Percentiles rank a stretch among this genome's conserved stretches.
Conservation (phyloP, 30 jellyfish, hydroid and myxozoan species). For the Hydractinia symbiolongicarpus region DNA sequence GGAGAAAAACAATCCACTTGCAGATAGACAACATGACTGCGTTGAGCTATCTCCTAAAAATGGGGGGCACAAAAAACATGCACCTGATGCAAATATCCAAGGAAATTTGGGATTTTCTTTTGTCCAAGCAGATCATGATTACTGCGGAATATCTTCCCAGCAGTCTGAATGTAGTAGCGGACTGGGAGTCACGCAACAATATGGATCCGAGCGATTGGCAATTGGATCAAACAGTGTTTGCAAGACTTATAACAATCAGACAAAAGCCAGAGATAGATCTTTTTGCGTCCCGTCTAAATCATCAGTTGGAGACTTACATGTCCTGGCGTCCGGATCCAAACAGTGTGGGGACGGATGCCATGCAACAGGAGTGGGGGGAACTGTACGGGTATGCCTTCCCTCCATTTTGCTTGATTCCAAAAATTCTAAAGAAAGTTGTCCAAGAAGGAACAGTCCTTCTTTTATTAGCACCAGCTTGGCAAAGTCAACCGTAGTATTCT, state of each 20-base stretch:
- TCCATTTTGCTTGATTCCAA: not conserved
- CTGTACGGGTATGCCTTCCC: constrained; percentile 8
- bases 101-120: constrained; percentile 26
- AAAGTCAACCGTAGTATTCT: constrained; percentile 17
- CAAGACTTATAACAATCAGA: not conserved
- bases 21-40: constrained; percentile 22
- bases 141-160: constrained; percentile 41
- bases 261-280: constrained; percentile 24
- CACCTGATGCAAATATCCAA: not conserved
- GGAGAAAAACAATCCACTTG: not conserved
- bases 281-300: constrained; percentile 38
- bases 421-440: too few species aligned
- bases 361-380: not conserved
- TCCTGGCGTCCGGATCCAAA: constrained; percentile 12
- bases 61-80: constrained; percentile 4
- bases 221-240: constrained; percentile 21
- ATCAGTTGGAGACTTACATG: not conserved
- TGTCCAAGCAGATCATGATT: constrained; percentile 40
- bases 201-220: constrained; percentile 37
- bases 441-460: not conserved
- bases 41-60: not conserved
- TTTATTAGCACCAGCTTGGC: constrained; percentile 26
- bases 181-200: constrained; percentile 31
- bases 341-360: constrained; percentile 19
- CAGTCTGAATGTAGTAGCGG: constrained; percentile 29